These are phyloP conservation scores for Sphinx pinastri DNA, from an alignment of 2,888 invertebrate species.

Conservation along the genomic window DNA sequence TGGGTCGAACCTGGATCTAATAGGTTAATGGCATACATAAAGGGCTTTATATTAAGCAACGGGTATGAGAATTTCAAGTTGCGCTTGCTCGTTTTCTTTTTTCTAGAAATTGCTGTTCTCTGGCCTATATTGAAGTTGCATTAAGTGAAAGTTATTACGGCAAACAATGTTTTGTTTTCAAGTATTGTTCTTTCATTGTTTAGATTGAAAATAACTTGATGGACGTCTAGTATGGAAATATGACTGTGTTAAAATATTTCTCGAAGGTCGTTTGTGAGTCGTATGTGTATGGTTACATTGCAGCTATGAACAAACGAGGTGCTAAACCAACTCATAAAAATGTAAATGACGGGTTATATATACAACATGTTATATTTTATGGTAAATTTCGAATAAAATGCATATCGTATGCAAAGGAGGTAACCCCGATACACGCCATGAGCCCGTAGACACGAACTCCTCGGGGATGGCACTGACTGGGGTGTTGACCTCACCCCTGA, in stretches of 20 bases:
- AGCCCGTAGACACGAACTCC: constrained; percentile 8
- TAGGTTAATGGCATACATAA: constrained; percentile 1
- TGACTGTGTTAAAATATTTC: neutral
- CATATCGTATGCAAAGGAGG: constrained; percentile 15
- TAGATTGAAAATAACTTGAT: neutral
- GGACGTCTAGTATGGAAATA: neutral
- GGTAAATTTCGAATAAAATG: constrained; percentile 18
- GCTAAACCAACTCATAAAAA: neutral
- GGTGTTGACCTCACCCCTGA: neutral
- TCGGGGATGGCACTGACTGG: neutral
- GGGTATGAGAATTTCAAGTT: no score
- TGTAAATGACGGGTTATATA: neutral
- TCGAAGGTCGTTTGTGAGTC: neutral
- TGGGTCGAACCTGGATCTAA: neutral
- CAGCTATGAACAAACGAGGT: neutral
- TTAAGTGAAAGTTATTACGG: no score
- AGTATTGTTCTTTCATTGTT: neutral
- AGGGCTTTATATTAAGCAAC: neutral
- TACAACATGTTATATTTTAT: constrained; percentile 6
- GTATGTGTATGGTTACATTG: neutral
- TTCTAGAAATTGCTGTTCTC: no score
- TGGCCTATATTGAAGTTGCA: no score
- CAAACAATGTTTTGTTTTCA: neutral
- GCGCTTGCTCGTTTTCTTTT: no score
- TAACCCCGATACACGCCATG: constrained; percentile 15